Percentiles rank a stretch among this genome's conserved stretches.
Evolutionary conservation across 1,140 invertebrate genomes (phyloP).

Genomic region (Babylonia areolata): DNA sequence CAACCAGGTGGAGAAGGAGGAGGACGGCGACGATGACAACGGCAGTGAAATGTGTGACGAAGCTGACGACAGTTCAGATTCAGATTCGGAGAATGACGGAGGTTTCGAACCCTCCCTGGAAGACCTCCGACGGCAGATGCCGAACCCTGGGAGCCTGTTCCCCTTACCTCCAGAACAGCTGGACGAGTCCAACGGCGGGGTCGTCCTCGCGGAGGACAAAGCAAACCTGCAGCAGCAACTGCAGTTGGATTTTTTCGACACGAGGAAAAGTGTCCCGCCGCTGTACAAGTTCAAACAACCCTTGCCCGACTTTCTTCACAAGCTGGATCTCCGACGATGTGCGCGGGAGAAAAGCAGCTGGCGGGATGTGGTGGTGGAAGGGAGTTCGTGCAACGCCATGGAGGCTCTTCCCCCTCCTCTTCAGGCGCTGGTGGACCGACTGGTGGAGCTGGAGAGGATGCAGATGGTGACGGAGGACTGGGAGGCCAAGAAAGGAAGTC

Average conservation of each 20-base stretch:
- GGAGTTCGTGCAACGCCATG: neutral
- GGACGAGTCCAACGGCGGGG: no score
- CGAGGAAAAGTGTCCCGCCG: slow-evolving; percentile 55
- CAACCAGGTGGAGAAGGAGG: no score
- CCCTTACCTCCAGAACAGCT: slow-evolving; percentile 65
- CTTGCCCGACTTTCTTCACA: slow-evolving; percentile 54
- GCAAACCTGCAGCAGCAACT: slow-evolving; percentile 62
- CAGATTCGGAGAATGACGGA: slow-evolving; percentile 56
- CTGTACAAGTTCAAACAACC: slow-evolving; percentile 61
- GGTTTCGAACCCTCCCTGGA: slow-evolving; percentile 62
- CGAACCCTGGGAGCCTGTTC: slow-evolving; percentile 42
- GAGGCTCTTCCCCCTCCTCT: no score
- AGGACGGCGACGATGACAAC: slow-evolving; percentile 33
- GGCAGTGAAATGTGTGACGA: slow-evolving; percentile 59
- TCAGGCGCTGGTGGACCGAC: slow-evolving; percentile 58
- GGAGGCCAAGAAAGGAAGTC: slow-evolving; percentile 57
- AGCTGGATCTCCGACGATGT: slow-evolving; percentile 60
- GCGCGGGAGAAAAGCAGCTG: slow-evolving; percentile 58
- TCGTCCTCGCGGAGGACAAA: slow-evolving; percentile 59
- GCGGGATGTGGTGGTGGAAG: slow-evolving; percentile 51
- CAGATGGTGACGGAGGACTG: slow-evolving; percentile 67
- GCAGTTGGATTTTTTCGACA: slow-evolving; percentile 64
- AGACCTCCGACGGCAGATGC: slow-evolving; percentile 52
- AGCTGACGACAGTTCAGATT: slow-evolving; percentile 40
- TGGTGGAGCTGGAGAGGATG: slow-evolving; percentile 64